Base-by-base conservation (phyloP, 2,113 vertebrate genomes). In the Cynoglossus semilaevis region DNA sequence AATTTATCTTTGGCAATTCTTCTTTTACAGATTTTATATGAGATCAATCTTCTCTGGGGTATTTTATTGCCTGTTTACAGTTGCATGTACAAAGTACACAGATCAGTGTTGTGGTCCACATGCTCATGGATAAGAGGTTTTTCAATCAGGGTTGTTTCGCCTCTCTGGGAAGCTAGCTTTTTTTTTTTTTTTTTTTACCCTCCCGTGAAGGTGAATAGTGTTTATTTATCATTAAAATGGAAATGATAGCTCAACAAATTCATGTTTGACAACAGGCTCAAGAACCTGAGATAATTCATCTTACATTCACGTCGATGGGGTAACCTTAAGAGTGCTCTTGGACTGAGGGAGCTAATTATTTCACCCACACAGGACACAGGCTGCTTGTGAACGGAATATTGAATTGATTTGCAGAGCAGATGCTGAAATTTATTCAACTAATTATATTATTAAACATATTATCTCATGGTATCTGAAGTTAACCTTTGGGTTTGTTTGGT, bases 1-100 rank as follows among this genome's bases (percentile, higher is more conserved):
- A 65, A 74, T 78, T 59, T 46, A 70, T 40, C 56, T 76, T 66
- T 69, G 44, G 49, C 13, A 7, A 10, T 51, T 53, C 49, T 62
- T 67, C n/a, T 62, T 6, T 12, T 57, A 51, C 34, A 51, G 44
- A 72, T 79, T 79, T 73, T 51, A 63, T 64, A 43, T 42, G 58
- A 55, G 70, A 68, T 64, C 53, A 63, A 12, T 77, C 66, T 77
- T 55, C 70, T 80, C 60, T 67, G 13, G 2, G 51, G 41, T 61
- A 35, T 72, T 80, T 71, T 67, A 69, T 37, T 52, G 48, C n/a
- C 60, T 43, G 38, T 4, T 5, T 55, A 44, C 55, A 18, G 22
- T 1, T 16, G 7, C 56, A 44, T 22, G 29, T 37, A 50, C 42
- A 41, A 9, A 29, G 48, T 51, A 13, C 14, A 51, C 35, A 16